A percentile compares a stretch with the other conserved stretches of the same genome.
Evolutionary conservation across 1,140 invertebrate genomes (phyloP).

Genomic region (Drosophila mauritiana): DNA sequence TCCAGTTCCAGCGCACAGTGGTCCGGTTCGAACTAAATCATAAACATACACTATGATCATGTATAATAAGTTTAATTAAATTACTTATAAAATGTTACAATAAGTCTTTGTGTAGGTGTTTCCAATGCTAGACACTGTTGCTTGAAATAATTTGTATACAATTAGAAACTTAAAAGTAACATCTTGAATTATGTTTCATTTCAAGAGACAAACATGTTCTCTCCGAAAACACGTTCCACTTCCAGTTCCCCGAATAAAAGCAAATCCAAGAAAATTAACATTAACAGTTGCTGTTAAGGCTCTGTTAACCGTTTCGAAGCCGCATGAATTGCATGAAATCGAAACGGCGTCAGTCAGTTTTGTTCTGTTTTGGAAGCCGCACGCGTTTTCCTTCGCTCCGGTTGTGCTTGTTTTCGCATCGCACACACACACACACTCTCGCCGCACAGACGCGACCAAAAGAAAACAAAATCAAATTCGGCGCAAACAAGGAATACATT

Average conservation of each 20-base stretch:
- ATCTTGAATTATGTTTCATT: no score
- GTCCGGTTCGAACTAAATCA: neutral
- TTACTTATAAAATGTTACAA: no score
- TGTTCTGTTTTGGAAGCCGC: conserved; percentile 68
- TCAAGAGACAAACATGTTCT: no score
- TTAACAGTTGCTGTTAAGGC: no score
- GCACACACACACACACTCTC: conserved; percentile 30
- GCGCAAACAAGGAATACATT: conserved; percentile 24
- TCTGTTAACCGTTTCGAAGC: no score
- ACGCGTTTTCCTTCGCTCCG: conserved; percentile 64
- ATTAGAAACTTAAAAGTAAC: no score
- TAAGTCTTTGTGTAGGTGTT: no score
- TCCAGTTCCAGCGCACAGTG: conserved; percentile 12
- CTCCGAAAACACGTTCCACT: neutral
- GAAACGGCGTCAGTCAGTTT: conserved; percentile 49
- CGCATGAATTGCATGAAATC: neutral
- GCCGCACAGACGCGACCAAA: conserved; percentile 30
- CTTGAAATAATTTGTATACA: no score
- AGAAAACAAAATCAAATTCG: conserved; percentile 39
- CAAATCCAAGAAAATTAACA: no score
- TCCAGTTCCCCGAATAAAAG: neutral
- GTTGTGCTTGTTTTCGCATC: conserved; percentile 31
- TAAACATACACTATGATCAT: neutral
- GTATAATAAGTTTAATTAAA: no score
- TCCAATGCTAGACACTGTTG: no score